Conservation (phyloP, 2,797 vertebrate species). For the Rachycentron canadum region DNA sequence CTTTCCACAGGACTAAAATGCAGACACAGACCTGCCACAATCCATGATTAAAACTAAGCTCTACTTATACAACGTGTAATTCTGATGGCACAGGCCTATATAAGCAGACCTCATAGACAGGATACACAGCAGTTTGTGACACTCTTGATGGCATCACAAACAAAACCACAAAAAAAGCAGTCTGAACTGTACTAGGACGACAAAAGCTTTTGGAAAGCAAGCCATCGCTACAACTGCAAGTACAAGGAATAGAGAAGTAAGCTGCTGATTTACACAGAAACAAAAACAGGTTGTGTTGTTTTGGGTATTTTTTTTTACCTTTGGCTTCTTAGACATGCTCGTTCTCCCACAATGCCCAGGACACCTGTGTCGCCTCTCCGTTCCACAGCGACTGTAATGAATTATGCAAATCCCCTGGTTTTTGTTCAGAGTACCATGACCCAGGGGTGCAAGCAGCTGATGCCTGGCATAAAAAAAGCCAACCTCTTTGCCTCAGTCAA, state of each 20-base stretch:
- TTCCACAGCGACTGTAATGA: conserved; percentile 79
- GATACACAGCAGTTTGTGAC: conserved; percentile 12
- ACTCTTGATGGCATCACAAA: conserved; percentile 25
- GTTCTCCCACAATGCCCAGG: conserved; percentile 64
- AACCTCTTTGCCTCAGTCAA: conserved; percentile 56
- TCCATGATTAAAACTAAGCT: conserved; percentile 60
- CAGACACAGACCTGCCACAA: conserved; percentile 22
- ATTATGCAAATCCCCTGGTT: conserved; percentile 84
- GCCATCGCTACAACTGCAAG: conserved; percentile 23
- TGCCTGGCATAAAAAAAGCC: conserved; percentile 58
- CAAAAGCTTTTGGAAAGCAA: conserved; percentile 41
- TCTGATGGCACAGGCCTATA: conserved; percentile 26
- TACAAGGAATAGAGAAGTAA: conserved; percentile 38
- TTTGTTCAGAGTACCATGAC: conserved; percentile 79
- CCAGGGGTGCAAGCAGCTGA: conserved; percentile 77
- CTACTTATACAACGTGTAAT: conserved; percentile 27
- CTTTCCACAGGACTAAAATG: conserved; percentile 16
- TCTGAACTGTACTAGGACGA: neutral
- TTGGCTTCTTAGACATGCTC: conserved; percentile 84
- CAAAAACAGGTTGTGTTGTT: conserved; percentile 43
- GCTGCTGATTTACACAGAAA: conserved; percentile 52
- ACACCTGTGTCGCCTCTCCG: conserved; percentile 75
- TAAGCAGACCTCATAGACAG: conserved; percentile 28
- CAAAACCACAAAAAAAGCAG: conserved; percentile 26
- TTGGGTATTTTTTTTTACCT: conserved; percentile 73